These are phyloP conservation scores for Tangachromis dhanisi DNA, from an alignment of 2,113 vertebrate genomes.

Conservation along the genomic window DNA sequence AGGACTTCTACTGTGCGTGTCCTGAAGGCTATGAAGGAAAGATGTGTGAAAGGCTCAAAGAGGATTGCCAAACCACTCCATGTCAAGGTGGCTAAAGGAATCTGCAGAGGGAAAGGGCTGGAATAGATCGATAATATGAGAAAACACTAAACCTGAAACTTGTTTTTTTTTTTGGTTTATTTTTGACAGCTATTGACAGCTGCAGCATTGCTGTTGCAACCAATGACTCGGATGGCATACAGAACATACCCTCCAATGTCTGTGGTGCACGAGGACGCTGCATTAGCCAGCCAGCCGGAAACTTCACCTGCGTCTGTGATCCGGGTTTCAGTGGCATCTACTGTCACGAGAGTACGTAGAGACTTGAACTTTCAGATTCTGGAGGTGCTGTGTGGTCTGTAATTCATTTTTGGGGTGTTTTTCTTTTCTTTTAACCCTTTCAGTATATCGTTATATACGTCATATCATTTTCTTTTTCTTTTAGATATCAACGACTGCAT, in stretches of 20 bases:
- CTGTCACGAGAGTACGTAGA: constrained; percentile 91
- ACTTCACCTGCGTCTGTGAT: constrained; percentile 90
- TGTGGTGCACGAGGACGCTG: constrained; percentile 88
- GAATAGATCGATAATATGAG: rapidly evolving
- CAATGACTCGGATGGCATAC: constrained; percentile 73
- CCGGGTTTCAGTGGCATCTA: constrained; percentile 89
- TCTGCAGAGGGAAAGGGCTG: rapidly evolving
- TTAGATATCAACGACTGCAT: constrained; percentile 91
- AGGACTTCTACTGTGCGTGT: constrained; percentile 93
- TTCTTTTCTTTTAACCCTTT: background rate
- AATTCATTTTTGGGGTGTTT: background rate
- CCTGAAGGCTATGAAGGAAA: constrained; percentile 86
- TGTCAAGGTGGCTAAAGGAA: constrained; percentile 78
- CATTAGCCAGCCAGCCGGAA: constrained; percentile 82
- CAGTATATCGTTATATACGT: background rate
- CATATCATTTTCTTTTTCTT: background rate
- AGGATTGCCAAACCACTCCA: constrained; percentile 78
- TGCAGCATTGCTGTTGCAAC: constrained; percentile 84
- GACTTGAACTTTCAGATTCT: background rate
- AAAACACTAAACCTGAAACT: too few relatives aligned
- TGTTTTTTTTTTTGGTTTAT: background rate
- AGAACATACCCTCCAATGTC: constrained; percentile 78
- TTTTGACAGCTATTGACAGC: constrained; percentile 84
- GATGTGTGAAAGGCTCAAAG: constrained; percentile 83
- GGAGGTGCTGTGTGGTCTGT: background rate